phyloP scores from a whole-genome alignment of 2,113 vertebrate genomes.

The Nesogale talazaci region DNA sequence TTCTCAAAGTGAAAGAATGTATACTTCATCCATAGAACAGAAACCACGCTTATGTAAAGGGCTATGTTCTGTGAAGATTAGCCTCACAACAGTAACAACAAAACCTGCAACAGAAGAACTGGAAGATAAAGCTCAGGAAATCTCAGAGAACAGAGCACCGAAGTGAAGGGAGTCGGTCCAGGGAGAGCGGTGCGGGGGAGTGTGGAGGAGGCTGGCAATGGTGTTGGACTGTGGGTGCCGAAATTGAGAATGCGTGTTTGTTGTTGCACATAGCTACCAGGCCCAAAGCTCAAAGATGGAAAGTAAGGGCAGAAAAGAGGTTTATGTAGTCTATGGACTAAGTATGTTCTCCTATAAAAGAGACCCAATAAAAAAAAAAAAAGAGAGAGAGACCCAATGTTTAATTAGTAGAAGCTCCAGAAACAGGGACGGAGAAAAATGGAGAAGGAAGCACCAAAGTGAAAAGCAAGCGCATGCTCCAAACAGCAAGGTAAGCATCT shows the following conservation, averaged over 20 bases:
- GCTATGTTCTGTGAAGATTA: neutral
- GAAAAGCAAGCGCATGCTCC: neutral
- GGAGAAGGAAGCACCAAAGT: neutral
- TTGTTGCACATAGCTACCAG: neutral
- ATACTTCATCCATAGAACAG: neutral
- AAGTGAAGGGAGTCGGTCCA: neutral
- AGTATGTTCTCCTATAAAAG: too few species aligned
- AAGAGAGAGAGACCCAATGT: neutral
- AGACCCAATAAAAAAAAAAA: too few species aligned
- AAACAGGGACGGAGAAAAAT: neutral
- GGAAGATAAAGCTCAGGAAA: neutral
- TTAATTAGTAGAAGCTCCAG: neutral
- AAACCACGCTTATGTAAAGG: neutral
- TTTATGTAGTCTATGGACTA: too few species aligned
- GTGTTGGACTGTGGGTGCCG: neutral
- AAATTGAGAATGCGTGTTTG: neutral
- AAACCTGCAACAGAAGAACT: neutral
- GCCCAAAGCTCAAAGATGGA: neutral
- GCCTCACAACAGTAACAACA: neutral
- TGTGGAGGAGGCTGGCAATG: neutral
- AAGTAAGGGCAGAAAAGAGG: neutral
- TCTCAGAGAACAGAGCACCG: neutral
- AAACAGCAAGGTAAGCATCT: neutral
- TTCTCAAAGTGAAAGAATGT: neutral
- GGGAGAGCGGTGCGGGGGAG: neutral